A percentile compares a stretch with the other conserved stretches of the same genome.
These are phyloP conservation scores for Recurvirostra avosetta DNA, from an alignment of 2,113 vertebrate species.

Conservation along the genomic window DNA sequence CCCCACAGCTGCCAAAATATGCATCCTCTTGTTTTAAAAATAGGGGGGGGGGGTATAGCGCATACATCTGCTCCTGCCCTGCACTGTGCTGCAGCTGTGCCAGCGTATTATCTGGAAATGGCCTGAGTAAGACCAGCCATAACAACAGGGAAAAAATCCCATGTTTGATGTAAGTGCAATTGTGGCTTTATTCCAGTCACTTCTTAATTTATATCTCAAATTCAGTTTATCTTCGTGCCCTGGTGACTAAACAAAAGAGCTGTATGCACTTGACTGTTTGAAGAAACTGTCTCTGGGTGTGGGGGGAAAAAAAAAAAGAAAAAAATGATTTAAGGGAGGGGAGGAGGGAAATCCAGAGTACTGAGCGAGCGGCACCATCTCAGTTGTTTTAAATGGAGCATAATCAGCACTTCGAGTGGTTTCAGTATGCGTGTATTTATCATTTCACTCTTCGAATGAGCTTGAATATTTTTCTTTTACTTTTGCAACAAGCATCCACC, in stretches of 20 bases:
- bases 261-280: constrained; percentile 40
- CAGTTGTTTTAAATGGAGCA: background rate
- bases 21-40: background rate
- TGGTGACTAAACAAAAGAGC: constrained; percentile 54
- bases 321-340: background rate
- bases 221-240: constrained; percentile 44
- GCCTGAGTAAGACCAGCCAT: constrained; percentile 22
- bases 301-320: background rate
- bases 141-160: background rate
- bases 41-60: background rate
- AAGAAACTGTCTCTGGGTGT: constrained; percentile 51
- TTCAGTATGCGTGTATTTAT: background rate
- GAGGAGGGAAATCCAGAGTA: background rate
- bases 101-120: constrained; percentile 26
- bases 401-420: background rate
- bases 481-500: background rate
- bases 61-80: constrained; percentile 34
- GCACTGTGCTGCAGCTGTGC: constrained; percentile 24
- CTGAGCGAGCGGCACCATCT: background rate
- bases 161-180: constrained; percentile 44
- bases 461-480: background rate
- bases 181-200: constrained; percentile 60
- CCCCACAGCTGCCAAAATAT: constrained; percentile 38
- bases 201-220: constrained; percentile 47
- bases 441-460: background rate